Conservation (phyloP, 2,888 invertebrate species). For the Troides aeacus region DNA sequence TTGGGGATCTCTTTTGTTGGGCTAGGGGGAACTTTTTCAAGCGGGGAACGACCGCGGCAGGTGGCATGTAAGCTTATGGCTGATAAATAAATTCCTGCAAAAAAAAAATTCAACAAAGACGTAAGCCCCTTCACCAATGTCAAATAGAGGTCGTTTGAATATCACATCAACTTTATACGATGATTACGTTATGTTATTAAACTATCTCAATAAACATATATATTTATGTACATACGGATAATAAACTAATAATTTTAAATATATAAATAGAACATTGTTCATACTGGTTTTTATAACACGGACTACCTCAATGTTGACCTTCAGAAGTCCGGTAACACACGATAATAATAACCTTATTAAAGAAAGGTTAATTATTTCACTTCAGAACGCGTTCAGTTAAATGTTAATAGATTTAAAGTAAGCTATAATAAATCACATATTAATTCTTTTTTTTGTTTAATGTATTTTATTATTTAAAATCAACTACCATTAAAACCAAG, state of each 20-base stretch:
- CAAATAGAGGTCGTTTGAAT: slow-evolving; percentile 66
- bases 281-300: slow-evolving; percentile 7
- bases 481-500: too few relatives aligned
- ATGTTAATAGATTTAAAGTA: slow-evolving; percentile 19
- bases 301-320: slow-evolving; percentile 19
- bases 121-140: slow-evolving; percentile 61
- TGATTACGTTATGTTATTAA: slow-evolving; percentile 10
- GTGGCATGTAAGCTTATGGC: slow-evolving; percentile 71
- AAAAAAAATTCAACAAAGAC: slow-evolving; percentile 73
- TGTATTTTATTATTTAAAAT: not conserved
- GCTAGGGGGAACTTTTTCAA: slow-evolving; percentile 71
- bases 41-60: slow-evolving; percentile 77
- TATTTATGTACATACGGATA: not conserved
- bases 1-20: slow-evolving; percentile 73
- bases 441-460: slow-evolving; percentile 1
- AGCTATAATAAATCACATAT: not conserved
- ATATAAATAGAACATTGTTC: slow-evolving; percentile 9
- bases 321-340: slow-evolving; percentile 21
- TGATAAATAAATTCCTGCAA: slow-evolving; percentile 62
- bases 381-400: slow-evolving; percentile 18
- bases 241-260: not conserved
- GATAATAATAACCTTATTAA: slow-evolving; percentile 24
- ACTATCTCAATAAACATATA: slow-evolving; percentile 1
- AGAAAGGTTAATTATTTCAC: slow-evolving; percentile 28
- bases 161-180: slow-evolving; percentile 4